A percentile compares a stretch with the other conserved stretches of the same genome.
Evolutionary conservation across 2,888 invertebrate species (phyloP).

Genomic region (Drosophila atripex): DNA sequence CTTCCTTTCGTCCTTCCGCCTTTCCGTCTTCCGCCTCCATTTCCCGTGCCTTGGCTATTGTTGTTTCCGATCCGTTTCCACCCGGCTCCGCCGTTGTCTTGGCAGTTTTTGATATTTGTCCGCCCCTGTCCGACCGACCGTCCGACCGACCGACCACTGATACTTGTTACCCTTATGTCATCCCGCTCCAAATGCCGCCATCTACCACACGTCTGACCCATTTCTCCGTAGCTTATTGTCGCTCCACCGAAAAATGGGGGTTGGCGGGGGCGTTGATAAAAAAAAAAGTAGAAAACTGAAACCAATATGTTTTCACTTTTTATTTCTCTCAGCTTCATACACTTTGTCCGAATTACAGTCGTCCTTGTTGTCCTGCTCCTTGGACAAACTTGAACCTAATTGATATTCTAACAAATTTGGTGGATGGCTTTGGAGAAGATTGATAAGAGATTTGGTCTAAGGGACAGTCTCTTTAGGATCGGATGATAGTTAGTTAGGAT

Average conservation of each 20-base stretch:
- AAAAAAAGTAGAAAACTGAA: conserved; percentile 44
- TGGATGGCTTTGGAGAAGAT: too few species aligned
- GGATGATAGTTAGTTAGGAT: too few species aligned
- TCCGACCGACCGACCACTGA: conserved; percentile 24
- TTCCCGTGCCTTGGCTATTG: conserved; percentile 45
- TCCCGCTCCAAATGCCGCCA: conserved; percentile 4
- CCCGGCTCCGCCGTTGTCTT: conserved; percentile 35
- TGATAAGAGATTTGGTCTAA: too few species aligned
- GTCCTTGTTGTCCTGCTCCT: conserved; percentile 50
- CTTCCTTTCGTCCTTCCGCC: not conserved
- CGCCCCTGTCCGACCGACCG: too few species aligned
- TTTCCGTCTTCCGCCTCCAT: conserved; percentile 12
- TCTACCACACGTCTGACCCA: conserved; percentile 63
- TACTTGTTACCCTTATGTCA: conserved; percentile 51
- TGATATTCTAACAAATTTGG: too few species aligned
- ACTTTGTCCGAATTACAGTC: conserved; percentile 40
- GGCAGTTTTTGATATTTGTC: conserved; percentile 40
- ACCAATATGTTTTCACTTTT: conserved; percentile 67
- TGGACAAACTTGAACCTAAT: not conserved
- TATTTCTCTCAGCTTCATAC: conserved; percentile 44
- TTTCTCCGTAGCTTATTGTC: conserved; percentile 63
- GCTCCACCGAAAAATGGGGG: conserved; percentile 8
- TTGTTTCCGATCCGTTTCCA: conserved; percentile 37
- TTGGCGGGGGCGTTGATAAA: too few species aligned
- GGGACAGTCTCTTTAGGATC: too few species aligned